These are phyloP conservation scores for Pygmarrhopalites habei DNA, from an alignment of 1,140 invertebrate genomes.

Conservation along the genomic window DNA sequence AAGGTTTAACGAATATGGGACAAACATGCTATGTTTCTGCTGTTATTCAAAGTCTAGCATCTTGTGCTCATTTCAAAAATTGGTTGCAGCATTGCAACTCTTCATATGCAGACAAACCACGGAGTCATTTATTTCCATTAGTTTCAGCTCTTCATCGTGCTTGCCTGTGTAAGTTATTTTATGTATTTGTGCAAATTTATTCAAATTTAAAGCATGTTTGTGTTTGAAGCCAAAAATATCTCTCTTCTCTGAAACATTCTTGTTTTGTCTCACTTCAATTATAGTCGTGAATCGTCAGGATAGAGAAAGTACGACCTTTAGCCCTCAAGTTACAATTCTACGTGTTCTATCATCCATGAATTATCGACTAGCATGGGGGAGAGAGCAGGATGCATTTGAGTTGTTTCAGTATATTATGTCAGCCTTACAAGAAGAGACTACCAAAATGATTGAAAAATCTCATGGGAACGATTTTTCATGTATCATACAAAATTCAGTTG, in stretches of 20 bases:
- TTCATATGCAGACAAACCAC: slow-evolving; percentile 47
- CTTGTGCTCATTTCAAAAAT: slow-evolving; percentile 67
- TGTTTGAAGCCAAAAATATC: too few species aligned
- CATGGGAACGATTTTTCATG: background rate
- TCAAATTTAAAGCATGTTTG: too few species aligned
- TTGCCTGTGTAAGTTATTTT: slow-evolving; percentile 20
- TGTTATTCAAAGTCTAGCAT: slow-evolving; percentile 70
- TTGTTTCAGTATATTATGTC: slow-evolving; percentile 12
- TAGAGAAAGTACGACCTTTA: background rate
- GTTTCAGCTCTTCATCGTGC: slow-evolving; percentile 19
- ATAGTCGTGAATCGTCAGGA: slow-evolving; percentile 2
- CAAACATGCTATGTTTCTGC: slow-evolving; percentile 82
- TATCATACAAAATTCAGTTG: background rate
- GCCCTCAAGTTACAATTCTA: background rate
- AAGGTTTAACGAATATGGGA: slow-evolving; percentile 72
- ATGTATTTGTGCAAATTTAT: background rate
- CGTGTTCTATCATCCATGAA: slow-evolving; percentile 5
- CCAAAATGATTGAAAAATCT: background rate
- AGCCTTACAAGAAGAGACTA: background rate
- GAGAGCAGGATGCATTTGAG: slow-evolving; percentile 8
- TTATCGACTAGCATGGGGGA: slow-evolving; percentile 1
- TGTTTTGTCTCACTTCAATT: background rate
- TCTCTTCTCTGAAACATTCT: too few species aligned
- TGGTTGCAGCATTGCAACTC: slow-evolving; percentile 57
- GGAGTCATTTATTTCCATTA: slow-evolving; percentile 19